Conservation (phyloP, 2,888 invertebrate species). For the Trileptium ribeirensis region DNA sequence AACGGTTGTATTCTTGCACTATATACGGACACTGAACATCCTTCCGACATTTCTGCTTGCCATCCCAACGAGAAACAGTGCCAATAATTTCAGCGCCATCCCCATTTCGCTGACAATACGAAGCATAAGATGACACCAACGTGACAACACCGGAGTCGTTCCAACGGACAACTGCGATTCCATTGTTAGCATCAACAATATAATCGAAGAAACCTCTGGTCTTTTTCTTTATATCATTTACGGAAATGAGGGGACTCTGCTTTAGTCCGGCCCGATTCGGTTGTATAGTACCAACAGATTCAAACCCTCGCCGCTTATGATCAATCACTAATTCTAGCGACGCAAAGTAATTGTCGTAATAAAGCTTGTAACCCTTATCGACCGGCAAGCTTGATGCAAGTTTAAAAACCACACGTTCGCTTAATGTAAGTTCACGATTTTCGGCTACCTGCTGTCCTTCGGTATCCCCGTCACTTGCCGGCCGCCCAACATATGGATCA, state of each 20-base stretch:
- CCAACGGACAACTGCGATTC: slow-evolving; percentile 26
- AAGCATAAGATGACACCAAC: neutral
- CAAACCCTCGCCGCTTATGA: neutral
- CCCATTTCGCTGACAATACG: neutral
- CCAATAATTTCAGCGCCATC: neutral
- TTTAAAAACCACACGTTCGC: neutral
- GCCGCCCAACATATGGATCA: neutral
- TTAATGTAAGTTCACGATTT: neutral
- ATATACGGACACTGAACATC: slow-evolving; percentile 20
- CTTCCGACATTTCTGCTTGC: neutral
- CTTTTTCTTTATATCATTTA: slow-evolving; percentile 20
- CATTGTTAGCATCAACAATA: neutral
- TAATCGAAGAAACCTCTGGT: slow-evolving; percentile 22
- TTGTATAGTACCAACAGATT: neutral
- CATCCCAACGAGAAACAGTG: neutral
- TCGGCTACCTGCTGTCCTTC: neutral
- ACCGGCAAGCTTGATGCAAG: neutral
- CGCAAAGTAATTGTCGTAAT: neutral
- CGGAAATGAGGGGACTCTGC: slow-evolving; percentile 16
- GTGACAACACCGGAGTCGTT: slow-evolving; percentile 24
- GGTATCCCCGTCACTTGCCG: neutral
- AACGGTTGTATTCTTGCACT: slow-evolving; percentile 23
- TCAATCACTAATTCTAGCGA: neutral
- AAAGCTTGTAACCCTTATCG: neutral
- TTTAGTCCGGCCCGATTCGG: neutral